Evolutionary conservation across 2,113 vertebrate species (phyloP).

Genomic region (Ciconia maguari): DNA sequence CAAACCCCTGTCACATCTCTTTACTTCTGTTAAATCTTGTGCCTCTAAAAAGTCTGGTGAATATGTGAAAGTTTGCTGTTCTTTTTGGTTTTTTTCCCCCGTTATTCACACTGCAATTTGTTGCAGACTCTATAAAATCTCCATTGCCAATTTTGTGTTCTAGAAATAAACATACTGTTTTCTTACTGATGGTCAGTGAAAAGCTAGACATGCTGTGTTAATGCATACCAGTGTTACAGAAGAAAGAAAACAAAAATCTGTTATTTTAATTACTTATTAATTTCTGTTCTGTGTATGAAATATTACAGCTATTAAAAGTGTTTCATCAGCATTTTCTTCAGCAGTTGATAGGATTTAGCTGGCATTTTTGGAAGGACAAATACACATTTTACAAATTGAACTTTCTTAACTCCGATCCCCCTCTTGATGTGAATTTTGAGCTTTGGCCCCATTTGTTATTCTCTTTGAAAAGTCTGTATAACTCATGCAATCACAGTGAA

Average conservation of each 20-base stretch:
- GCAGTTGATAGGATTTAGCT: not conserved
- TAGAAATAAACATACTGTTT: not conserved
- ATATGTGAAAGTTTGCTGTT: not conserved
- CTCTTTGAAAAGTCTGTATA: not conserved
- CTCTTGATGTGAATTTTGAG: not conserved
- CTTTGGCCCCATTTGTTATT: not conserved
- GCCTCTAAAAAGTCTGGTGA: not conserved
- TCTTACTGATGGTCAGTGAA: not conserved
- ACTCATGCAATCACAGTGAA: not conserved
- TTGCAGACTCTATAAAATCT: not conserved
- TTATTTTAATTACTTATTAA: not conserved
- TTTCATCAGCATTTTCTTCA: not conserved
- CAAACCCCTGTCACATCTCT: not conserved
- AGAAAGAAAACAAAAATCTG: not conserved
- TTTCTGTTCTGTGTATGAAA: not conserved
- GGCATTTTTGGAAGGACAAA: not conserved
- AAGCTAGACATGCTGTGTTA: not conserved
- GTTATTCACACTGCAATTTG: not conserved
- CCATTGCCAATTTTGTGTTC: not conserved
- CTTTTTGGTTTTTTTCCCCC: accelerated
- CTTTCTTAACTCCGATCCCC: not conserved
- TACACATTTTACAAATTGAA: not conserved
- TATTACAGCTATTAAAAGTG: not conserved
- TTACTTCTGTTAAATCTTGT: not conserved
- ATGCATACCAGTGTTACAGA: not conserved